Conservation (phyloP, 1,140 invertebrate genomes). For the Hyles vespertilio region DNA sequence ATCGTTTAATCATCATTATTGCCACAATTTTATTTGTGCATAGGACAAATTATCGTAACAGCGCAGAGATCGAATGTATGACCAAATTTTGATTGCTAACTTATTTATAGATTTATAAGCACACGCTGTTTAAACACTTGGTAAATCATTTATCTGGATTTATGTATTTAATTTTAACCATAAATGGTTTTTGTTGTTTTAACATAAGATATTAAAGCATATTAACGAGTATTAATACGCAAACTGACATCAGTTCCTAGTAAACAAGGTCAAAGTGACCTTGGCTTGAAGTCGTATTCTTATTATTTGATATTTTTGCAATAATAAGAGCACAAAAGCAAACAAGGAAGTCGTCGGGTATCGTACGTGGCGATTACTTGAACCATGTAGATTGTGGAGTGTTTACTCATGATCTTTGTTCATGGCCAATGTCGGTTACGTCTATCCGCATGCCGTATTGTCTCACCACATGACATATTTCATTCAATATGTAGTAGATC, state of each 20-base stretch:
- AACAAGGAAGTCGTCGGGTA: conserved; percentile 62
- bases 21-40: no score
- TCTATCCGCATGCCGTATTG: background rate
- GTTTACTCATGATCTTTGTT: conserved; percentile 40
- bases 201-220: conserved; percentile 2
- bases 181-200: background rate
- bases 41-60: no score
- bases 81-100: no score
- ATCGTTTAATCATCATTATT: conserved; percentile 1
- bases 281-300: conserved; percentile 58
- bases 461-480: no score
- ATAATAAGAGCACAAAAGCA: conserved; percentile 55
- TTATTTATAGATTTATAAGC: no score
- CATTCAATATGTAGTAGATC: no score
- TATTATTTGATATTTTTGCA: conserved; percentile 61
- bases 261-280: conserved; percentile 67
- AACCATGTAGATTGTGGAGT: conserved; percentile 50
- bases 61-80: no score
- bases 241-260: conserved; percentile 58
- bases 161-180: background rate
- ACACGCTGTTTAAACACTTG: no score
- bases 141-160: background rate
- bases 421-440: conserved; percentile 35
- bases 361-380: conserved; percentile 45
- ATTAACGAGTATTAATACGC: conserved; percentile 41